phyloP scores from a whole-genome alignment of 2,888 invertebrate species.

The Cinara cedri region DNA sequence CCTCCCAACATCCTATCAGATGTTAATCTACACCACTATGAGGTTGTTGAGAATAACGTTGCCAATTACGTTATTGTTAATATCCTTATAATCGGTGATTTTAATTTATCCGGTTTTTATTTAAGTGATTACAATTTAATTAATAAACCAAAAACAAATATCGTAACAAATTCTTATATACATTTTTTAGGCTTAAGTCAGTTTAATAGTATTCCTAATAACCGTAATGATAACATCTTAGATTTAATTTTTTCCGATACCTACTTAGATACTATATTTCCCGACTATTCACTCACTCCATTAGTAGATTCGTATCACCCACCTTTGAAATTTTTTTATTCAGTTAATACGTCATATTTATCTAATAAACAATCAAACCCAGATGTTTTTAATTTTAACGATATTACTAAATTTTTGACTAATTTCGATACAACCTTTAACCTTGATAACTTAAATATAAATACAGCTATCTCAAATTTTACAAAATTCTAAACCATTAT shows the following conservation, averaged over 20 bases:
- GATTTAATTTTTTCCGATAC: slow-evolving; percentile 10
- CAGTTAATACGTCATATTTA: background rate
- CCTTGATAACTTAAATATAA: background rate
- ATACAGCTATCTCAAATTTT: background rate
- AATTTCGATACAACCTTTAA: background rate
- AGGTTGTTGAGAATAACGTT: background rate
- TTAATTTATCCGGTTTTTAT: background rate
- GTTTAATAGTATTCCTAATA: background rate
- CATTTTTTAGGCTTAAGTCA: background rate
- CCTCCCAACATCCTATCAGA: too few species aligned
- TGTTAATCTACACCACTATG: too few species aligned
- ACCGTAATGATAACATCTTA: background rate
- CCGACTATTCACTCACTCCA: background rate
- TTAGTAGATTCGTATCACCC: background rate
- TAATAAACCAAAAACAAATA: slow-evolving; percentile 4
- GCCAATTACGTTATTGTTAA: background rate
- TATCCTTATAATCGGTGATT: background rate
- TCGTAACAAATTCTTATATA: background rate
- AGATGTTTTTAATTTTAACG: slow-evolving; percentile 2
- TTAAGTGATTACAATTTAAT: background rate
- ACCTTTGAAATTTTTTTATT: slow-evolving; percentile 6
- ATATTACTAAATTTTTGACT: background rate
- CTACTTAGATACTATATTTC: slow-evolving; percentile 2
- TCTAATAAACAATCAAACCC: background rate
- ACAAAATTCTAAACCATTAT: slow-evolving; percentile 15